Base-by-base conservation (phyloP, 1,140 invertebrate genomes). In the Sipha flava region DNA sequence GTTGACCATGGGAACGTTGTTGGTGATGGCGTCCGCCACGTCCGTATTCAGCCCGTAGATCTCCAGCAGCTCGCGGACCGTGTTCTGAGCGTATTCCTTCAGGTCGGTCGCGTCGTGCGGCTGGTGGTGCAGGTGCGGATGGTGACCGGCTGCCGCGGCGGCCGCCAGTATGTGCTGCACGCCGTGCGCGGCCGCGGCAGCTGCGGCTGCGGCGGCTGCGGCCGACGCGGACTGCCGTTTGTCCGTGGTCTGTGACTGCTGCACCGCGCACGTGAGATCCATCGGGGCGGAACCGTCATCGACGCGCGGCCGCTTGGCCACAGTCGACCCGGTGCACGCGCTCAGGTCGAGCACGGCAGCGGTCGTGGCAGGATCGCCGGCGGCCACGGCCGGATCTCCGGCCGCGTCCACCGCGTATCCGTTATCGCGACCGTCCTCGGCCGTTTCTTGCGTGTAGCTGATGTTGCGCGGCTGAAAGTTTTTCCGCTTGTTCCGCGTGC, bases 31-130 rank as follows among this genome's bases (percentile, higher is more conserved):
- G 72, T 87, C 86, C 5, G 85, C 84, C 73, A 85, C 83, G 82
- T 88, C 86, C 54, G 83, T 83, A 80, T 85, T 85, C 21, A 88
- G 84, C 9, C 89, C 88, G 83, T 90, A 90, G 81, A 90, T 87
- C 49, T 88, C 87, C 34, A 90, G 83, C 29, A 90, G 84, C 83
- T 89, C 89, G 81, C 89, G 88, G 87, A 90, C 89, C 6, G 89
- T 89, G 59, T 85, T 87, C 82, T 89, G 87, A 9, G 89, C 88
- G 85, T 88, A 89, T 81, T 89, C 88, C 80, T 87, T 87, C 80
- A 89, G 85, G 62, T 86, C 85, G 23, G 83, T 83, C 7, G 85
- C 85, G 66, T 86, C 85, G 14, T 82, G 79, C 1, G 64, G 80
- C 31, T 45, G 68, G 23, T 47, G 64, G 23, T 47, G 64, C 18